Evolutionary conservation across 2,113 vertebrate species (phyloP).

Genomic region (Irena cyanogastra): DNA sequence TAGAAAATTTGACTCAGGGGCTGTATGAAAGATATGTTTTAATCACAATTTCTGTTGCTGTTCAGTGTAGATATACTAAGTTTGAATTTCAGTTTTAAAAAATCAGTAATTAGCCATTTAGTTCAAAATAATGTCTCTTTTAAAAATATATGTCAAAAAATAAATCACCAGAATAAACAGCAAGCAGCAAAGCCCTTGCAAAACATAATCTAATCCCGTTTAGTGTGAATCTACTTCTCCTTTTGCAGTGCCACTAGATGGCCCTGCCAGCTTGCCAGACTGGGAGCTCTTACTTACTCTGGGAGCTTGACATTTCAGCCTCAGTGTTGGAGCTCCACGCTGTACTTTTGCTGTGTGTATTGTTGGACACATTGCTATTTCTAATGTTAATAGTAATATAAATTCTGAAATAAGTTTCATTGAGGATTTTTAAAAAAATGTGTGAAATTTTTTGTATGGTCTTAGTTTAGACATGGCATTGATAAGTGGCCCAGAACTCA

Average conservation of each 20-base stretch:
- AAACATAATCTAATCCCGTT: not conserved
- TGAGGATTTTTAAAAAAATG: not conserved
- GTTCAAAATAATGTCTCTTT: not conserved
- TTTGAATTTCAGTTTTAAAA: not conserved
- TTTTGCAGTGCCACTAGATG: not conserved
- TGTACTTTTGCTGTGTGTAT: accelerated
- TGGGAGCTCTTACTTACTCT: not conserved
- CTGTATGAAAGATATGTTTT: not conserved
- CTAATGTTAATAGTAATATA: not conserved
- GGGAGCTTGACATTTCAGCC: not conserved
- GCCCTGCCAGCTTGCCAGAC: not conserved
- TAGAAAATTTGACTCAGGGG: not conserved
- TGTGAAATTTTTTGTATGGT: not conserved
- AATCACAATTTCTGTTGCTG: not conserved
- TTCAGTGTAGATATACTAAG: not conserved
- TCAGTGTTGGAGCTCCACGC: accelerated
- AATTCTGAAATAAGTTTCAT: not conserved
- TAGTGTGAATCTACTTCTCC: not conserved
- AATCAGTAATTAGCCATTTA: not conserved
- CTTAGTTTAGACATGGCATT: not conserved
- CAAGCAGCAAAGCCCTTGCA: not conserved
- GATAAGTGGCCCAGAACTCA: not conserved
- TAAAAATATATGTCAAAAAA: not conserved
- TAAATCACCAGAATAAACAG: not conserved
- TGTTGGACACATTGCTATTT: not conserved